Evolutionary conservation across 2,113 vertebrate species (phyloP).

Genomic region (Cacatua alba): DNA sequence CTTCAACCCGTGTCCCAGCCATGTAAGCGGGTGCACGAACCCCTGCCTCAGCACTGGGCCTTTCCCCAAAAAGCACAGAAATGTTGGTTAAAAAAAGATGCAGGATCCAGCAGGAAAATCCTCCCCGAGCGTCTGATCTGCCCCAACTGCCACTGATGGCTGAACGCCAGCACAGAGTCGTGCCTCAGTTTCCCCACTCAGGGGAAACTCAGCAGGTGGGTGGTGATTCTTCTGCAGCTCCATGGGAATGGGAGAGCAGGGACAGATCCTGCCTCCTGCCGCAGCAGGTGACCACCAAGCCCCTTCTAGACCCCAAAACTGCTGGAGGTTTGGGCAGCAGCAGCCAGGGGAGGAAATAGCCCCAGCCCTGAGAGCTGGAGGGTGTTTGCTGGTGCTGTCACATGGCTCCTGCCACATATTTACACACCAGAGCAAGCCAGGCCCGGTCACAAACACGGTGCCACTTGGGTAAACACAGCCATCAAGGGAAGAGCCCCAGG

Average conservation of each 20-base stretch:
- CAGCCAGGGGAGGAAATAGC: background rate
- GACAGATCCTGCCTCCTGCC: background rate
- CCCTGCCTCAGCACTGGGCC: accelerated
- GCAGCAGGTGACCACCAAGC: background rate
- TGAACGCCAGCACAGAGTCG: background rate
- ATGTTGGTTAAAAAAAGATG: background rate
- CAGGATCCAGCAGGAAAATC: background rate
- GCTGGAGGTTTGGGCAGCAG: background rate
- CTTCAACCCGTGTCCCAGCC: background rate
- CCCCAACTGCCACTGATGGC: accelerated
- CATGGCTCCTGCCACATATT: conserved; percentile 20
- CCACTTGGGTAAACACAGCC: conserved; percentile 30
- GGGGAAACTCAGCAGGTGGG: too few species aligned
- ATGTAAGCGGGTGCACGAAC: background rate
- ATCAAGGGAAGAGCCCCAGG: background rate
- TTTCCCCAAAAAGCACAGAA: background rate
- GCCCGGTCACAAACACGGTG: background rate
- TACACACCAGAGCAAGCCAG: background rate
- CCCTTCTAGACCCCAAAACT: background rate
- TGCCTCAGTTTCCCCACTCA: background rate
- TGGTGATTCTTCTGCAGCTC: accelerated
- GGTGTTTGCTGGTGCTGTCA: conserved; percentile 6
- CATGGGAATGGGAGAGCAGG: background rate
- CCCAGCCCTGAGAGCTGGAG: background rate
- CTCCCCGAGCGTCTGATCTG: accelerated